Conservation (phyloP, 2,113 vertebrate species). For the Podarcis muralis region DNA sequence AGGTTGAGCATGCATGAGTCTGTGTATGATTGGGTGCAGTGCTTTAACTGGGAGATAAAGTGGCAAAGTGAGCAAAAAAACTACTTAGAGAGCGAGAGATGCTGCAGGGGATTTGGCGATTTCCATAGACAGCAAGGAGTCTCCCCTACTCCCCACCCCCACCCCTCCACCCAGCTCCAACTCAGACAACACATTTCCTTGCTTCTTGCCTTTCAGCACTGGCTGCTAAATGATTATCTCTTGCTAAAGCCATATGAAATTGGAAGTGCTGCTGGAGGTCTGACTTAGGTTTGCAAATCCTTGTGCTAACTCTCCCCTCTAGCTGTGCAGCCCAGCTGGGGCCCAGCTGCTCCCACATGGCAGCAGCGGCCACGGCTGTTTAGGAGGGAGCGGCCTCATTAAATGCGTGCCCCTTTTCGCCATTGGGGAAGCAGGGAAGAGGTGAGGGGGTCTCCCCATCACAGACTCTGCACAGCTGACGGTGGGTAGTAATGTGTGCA, state of each 20-base stretch:
- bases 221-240: neutral
- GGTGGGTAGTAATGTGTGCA: neutral
- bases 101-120: neutral
- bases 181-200: neutral
- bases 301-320: neutral
- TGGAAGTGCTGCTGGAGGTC: constrained; percentile 6
- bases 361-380: neutral
- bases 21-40: accelerated
- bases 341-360: neutral
- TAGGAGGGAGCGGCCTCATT: neutral
- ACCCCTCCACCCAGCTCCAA: neutral
- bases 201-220: neutral
- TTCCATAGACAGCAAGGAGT: neutral
- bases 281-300: constrained; percentile 11
- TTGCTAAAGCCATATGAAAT: constrained; percentile 14
- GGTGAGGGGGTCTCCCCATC: neutral
- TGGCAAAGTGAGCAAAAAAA: neutral
- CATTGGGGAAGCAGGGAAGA: neutral
- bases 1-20: accelerated
- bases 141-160: neutral
- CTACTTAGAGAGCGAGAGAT: neutral
- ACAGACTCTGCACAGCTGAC: neutral
- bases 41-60: neutral
- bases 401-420: neutral
- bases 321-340: neutral